Evolutionary conservation across 2,797 vertebrate genomes (phyloP).

Genomic region (Kryptopterus vitreolus): DNA sequence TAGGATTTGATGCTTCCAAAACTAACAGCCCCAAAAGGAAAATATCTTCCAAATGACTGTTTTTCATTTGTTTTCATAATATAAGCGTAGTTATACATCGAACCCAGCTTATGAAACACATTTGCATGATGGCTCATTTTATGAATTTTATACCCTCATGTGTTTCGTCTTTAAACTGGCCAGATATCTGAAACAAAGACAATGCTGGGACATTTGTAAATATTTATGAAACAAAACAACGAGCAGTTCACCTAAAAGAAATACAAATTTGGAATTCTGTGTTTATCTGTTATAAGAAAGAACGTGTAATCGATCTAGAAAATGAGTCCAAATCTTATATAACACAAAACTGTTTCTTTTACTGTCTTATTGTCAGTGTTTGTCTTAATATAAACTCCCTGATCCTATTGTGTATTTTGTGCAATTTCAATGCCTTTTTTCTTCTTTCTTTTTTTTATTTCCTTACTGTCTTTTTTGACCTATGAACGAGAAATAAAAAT

Average conservation of each 20-base stretch:
- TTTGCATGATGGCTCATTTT: not conserved
- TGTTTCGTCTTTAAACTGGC: not conserved
- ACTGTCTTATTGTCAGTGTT: not conserved
- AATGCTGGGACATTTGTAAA: slow-evolving; percentile 39
- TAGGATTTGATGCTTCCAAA: not conserved
- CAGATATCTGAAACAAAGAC: slow-evolving; percentile 44
- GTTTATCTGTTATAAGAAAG: slow-evolving; percentile 38
- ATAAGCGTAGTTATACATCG: not conserved
- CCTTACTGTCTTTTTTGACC: not conserved
- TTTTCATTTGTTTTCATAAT: not conserved
- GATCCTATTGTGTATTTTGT: not conserved
- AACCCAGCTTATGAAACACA: not conserved
- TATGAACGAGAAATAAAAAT: not conserved
- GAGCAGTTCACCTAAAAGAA: slow-evolving; percentile 13
- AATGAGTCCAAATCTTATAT: not conserved
- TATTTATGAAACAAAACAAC: slow-evolving; percentile 46
- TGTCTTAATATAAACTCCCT: slow-evolving; percentile 7
- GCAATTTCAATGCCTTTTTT: not conserved
- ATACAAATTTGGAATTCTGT: slow-evolving; percentile 21
- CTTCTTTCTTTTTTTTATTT: too few relatives aligned
- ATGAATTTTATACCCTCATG: not conserved
- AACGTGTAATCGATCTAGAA: not conserved
- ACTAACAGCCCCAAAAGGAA: not conserved
- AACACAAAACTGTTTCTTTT: not conserved
- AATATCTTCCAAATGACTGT: not conserved